phyloP scores from a whole-genome alignment of 2,888 invertebrate species.

The Drosophila basisetae region DNA sequence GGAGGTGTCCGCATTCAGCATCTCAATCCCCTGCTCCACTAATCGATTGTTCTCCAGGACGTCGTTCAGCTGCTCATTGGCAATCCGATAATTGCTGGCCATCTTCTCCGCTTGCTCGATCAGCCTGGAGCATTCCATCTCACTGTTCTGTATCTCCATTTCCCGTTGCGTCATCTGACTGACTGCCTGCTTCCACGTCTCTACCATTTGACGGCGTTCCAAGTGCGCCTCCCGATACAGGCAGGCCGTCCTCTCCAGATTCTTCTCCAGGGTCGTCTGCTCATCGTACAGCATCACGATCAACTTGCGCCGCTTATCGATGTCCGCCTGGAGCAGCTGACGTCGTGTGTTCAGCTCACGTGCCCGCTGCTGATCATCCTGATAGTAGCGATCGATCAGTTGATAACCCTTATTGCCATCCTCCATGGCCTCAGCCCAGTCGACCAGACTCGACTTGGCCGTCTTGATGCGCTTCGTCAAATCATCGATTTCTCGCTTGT shows the following conservation, averaged over 20 bases:
- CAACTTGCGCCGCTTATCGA: slow-evolving; percentile 85
- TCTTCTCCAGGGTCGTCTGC: slow-evolving; percentile 87
- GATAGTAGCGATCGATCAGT: slow-evolving; percentile 90
- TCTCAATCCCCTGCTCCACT: slow-evolving; percentile 84
- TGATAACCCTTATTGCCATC: slow-evolving; percentile 89
- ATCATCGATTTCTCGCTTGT: slow-evolving; percentile 88
- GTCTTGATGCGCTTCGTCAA: slow-evolving; percentile 89
- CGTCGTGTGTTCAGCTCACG: slow-evolving; percentile 88
- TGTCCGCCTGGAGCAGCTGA: slow-evolving; percentile 86
- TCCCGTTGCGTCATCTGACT: slow-evolving; percentile 90
- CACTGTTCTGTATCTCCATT: slow-evolving; percentile 87
- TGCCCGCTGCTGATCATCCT: slow-evolving; percentile 89
- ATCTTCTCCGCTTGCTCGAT: slow-evolving; percentile 81
- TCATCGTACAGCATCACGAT: slow-evolving; percentile 86
- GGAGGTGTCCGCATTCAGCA: slow-evolving; percentile 84
- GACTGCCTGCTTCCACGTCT: slow-evolving; percentile 90
- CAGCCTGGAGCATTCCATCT: slow-evolving; percentile 82
- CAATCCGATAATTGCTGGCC: slow-evolving; percentile 84
- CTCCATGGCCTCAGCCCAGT: slow-evolving; percentile 90
- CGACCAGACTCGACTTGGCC: slow-evolving; percentile 87
- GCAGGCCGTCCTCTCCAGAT: slow-evolving; percentile 86
- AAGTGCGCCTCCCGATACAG: slow-evolving; percentile 87
- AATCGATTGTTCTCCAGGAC: slow-evolving; percentile 87
- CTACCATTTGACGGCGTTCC: slow-evolving; percentile 89
- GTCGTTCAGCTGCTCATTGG: slow-evolving; percentile 86